Percentiles rank a stretch among this genome's conserved stretches.
phyloP scores from a whole-genome alignment of 2,113 vertebrate species.

The Heliornis fulica region DNA sequence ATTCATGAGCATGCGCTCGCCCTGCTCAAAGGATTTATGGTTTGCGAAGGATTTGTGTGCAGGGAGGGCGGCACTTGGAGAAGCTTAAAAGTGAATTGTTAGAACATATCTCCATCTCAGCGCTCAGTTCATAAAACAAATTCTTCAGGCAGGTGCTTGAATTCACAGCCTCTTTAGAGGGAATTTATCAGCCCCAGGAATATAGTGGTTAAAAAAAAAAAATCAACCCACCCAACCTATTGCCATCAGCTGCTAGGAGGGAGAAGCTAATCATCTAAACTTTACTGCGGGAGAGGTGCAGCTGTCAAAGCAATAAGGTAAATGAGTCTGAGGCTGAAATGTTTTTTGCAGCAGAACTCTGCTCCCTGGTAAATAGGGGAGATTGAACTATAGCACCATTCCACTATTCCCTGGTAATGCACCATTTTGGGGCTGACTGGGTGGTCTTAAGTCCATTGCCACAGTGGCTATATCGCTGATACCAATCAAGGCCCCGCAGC shows the following conservation, averaged over 20 bases:
- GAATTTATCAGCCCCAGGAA: constrained; percentile 73
- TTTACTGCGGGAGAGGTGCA: constrained; percentile 76
- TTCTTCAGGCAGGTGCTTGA: constrained; percentile 76
- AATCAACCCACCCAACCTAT: constrained; percentile 2
- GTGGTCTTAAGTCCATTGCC: constrained; percentile 88
- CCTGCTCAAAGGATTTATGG: neutral
- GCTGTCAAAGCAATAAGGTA: constrained; percentile 83
- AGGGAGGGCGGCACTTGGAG: neutral
- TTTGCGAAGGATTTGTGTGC: constrained; percentile 12
- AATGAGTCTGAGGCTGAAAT: constrained; percentile 77
- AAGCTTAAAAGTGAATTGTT: constrained; percentile 61
- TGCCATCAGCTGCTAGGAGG: constrained; percentile 73
- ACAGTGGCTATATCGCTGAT: constrained; percentile 79
- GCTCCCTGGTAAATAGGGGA: constrained; percentile 76
- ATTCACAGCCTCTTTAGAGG: constrained; percentile 77
- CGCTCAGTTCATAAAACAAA: constrained; percentile 65
- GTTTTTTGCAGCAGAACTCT: constrained; percentile 76
- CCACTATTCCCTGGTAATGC: constrained; percentile 76
- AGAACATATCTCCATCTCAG: constrained; percentile 48
- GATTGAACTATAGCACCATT: constrained; percentile 80
- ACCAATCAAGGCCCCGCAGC: constrained; percentile 85
- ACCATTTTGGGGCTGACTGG: constrained; percentile 83
- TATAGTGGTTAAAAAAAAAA: constrained; percentile 68
- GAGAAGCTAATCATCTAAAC: constrained; percentile 74
- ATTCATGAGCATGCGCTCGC: neutral